These are phyloP conservation scores for Bombyx mandarina DNA, from an alignment of 1,140 invertebrate species.

Conservation along the genomic window DNA sequence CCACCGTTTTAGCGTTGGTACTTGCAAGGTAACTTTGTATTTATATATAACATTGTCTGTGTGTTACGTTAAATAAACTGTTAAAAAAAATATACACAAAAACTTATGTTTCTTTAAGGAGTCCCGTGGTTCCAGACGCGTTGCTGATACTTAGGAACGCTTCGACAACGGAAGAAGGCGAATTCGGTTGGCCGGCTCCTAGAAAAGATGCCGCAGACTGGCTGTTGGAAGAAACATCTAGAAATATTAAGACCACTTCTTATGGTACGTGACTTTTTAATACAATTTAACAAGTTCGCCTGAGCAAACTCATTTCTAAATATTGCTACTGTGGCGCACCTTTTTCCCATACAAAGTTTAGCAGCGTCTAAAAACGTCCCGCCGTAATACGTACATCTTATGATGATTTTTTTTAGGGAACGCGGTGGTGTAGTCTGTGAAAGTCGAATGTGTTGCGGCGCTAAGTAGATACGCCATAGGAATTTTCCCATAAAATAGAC, in stretches of 20 bases:
- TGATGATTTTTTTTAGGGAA: too few species aligned
- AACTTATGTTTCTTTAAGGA: constrained; percentile 39
- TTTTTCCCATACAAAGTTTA: too few species aligned
- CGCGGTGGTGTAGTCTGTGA: too few species aligned
- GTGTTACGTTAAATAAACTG: not conserved
- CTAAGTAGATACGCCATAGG: too few species aligned
- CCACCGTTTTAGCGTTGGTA: constrained; percentile 71
- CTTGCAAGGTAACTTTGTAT: constrained; percentile 49
- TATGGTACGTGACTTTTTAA: constrained; percentile 33
- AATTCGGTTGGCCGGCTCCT: constrained; percentile 75
- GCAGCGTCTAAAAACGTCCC: too few species aligned
- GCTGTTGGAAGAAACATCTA: constrained; percentile 72
- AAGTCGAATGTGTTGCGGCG: too few species aligned
- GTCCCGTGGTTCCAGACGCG: constrained; percentile 69
- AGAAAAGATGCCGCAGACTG: constrained; percentile 72
- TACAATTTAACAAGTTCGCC: not conserved
- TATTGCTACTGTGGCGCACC: too few species aligned
- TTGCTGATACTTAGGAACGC: constrained; percentile 71
- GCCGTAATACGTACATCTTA: too few species aligned
- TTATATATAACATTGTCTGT: too few species aligned
- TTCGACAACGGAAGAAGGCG: constrained; percentile 76
- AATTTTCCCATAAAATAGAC: too few species aligned
- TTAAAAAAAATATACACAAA: not conserved
- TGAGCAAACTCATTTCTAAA: too few species aligned
- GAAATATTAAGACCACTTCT: constrained; percentile 58